These are phyloP conservation scores for Phenganax stokvisi DNA, from an alignment of 92 coral and sea anemone species.

Conservation along the genomic window DNA sequence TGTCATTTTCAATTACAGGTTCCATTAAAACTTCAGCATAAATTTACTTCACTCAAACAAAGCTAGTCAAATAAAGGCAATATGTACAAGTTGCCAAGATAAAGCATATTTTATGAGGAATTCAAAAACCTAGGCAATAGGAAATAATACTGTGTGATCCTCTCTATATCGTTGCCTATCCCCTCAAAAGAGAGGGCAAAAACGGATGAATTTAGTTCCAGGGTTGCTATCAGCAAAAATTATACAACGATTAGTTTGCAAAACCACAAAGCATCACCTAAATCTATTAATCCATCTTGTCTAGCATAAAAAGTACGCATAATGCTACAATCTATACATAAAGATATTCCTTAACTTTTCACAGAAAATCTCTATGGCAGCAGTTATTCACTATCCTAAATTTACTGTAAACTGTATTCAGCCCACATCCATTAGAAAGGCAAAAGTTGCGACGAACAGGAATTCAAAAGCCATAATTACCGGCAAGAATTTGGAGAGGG, in stretches of 20 bases:
- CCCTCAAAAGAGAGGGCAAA: too few relatives aligned
- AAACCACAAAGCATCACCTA: too few relatives aligned
- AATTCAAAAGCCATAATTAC: not conserved
- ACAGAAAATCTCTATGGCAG: too few relatives aligned
- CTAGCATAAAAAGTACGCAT: not conserved
- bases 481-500: not conserved
- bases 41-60: conserved; percentile 24
- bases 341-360: too few relatives aligned
- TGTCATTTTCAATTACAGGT: not conserved
- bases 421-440: too few relatives aligned
- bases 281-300: conserved; percentile 3
- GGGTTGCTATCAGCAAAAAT: too few relatives aligned
- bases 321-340: too few relatives aligned
- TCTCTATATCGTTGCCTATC: too few relatives aligned
- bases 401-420: not conserved
- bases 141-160: too few relatives aligned
- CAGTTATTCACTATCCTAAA: not conserved
- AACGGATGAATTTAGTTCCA: too few relatives aligned
- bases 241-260: not conserved
- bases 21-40: conserved; percentile 16
- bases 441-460: not conserved
- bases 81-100: not conserved
- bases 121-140: not conserved
- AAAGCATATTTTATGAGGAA: not conserved
- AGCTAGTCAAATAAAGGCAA: conserved; percentile 15